phyloP scores from a whole-genome alignment of 2,888 invertebrate species.

The Chorisops tibialis region DNA sequence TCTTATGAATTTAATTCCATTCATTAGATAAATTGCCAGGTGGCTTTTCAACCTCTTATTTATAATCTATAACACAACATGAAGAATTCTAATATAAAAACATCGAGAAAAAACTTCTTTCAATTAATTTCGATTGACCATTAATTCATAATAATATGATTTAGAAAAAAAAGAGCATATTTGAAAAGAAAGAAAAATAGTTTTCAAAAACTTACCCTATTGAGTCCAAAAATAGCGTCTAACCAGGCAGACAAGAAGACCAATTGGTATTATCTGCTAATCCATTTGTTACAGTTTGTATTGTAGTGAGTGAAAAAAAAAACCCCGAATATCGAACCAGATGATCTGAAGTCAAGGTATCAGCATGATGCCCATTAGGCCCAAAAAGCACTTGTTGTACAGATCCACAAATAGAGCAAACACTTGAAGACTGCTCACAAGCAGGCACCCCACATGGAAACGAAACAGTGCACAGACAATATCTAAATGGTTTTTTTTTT shows the following conservation, averaged over 20 bases:
- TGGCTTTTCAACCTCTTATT: no score
- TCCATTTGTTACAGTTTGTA: constrained; percentile 25
- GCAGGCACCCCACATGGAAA: no score
- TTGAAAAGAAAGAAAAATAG: neutral
- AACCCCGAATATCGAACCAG: constrained; percentile 8
- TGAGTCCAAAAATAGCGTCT: constrained; percentile 25
- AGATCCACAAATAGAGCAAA: constrained; percentile 12
- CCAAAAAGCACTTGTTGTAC: constrained; percentile 20
- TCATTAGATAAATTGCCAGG: no score
- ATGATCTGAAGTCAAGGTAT: constrained; percentile 21
- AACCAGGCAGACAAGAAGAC: constrained; percentile 23
- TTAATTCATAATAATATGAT: no score
- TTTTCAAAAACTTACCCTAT: constrained; percentile 18
- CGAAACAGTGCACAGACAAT: no score
- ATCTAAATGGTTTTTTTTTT: no score
- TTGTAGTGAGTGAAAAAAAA: neutral
- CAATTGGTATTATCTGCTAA: constrained; percentile 25
- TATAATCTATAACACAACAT: no score
- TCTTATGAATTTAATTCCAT: no score
- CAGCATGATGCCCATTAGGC: constrained; percentile 27
- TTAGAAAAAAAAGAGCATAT: no score
- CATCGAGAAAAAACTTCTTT: no score
- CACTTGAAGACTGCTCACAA: constrained; percentile 6
- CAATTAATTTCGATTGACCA: no score
- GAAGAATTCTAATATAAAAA: no score